Percentiles rank a stretch among this genome's conserved stretches.
phyloP scores from a whole-genome alignment of 2,888 invertebrate species.

The Furcula furcula region DNA sequence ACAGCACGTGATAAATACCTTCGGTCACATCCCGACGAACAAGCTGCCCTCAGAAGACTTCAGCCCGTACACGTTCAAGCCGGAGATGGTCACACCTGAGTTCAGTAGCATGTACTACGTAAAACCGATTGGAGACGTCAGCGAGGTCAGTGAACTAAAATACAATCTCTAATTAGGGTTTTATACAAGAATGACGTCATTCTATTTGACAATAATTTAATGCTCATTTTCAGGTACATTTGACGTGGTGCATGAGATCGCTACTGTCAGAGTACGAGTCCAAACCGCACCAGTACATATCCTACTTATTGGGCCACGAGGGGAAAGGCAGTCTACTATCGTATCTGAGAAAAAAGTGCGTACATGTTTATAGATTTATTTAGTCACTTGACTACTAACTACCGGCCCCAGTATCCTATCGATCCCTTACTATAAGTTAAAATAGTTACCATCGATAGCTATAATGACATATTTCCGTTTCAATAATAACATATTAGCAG shows the following conservation, averaged over 20 bases:
- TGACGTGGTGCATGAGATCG: constrained; percentile 75
- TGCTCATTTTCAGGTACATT: constrained; percentile 52
- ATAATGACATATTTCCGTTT: too few relatives aligned
- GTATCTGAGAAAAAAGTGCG: constrained; percentile 87
- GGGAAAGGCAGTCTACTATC: constrained; percentile 92
- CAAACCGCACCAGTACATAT: constrained; percentile 89
- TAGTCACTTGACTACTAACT: too few relatives aligned
- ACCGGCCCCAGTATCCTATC: too few relatives aligned
- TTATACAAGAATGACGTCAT: too few relatives aligned
- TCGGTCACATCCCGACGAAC: constrained; percentile 87
- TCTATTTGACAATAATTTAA: too few relatives aligned
- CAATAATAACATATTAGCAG: too few relatives aligned
- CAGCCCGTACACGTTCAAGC: constrained; percentile 59
- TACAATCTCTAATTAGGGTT: too few relatives aligned
- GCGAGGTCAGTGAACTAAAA: constrained; percentile 82
- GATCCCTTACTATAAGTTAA: too few relatives aligned
- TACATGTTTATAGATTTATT: too few relatives aligned
- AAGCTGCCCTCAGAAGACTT: constrained; percentile 84
- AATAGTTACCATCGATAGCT: too few relatives aligned
- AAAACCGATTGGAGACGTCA: constrained; percentile 87
- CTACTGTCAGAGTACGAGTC: constrained; percentile 83
- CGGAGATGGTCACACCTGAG: constrained; percentile 78
- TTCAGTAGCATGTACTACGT: constrained; percentile 88
- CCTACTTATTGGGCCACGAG: constrained; percentile 92
- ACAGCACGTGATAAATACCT: constrained; percentile 84